These are phyloP conservation scores for Sebastes cheni DNA, from an alignment of 2,797 vertebrate species.

Conservation along the genomic window DNA sequence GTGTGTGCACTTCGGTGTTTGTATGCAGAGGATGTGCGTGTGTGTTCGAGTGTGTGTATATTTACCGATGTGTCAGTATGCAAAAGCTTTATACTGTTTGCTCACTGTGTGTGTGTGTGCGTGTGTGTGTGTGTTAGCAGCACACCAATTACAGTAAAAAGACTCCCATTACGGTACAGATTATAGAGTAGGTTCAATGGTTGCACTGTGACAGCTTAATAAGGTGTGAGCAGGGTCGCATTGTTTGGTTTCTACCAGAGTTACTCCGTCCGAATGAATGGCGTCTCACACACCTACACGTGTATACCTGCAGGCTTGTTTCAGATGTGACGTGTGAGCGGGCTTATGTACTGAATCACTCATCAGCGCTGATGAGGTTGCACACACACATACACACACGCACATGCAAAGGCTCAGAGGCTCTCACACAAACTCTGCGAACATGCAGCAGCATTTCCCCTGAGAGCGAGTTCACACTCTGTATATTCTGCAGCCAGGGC, in stretches of 20 bases:
- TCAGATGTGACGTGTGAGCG: constrained; percentile 64
- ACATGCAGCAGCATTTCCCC: constrained; percentile 31
- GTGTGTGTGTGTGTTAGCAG: constrained; percentile 6
- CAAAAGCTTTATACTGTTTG: constrained; percentile 25
- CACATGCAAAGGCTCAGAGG: constrained; percentile 5
- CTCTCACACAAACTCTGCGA: constrained; percentile 15
- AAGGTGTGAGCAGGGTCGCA: constrained; percentile 51
- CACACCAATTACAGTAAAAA: constrained; percentile 32
- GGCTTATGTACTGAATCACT: constrained; percentile 65
- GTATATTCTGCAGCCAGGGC: constrained; percentile 32
- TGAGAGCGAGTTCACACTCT: constrained; percentile 35
- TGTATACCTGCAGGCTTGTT: constrained; percentile 22
- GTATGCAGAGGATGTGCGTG: constrained; percentile 2
- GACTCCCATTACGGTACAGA: constrained; percentile 34
- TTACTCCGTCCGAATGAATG: constrained; percentile 36
- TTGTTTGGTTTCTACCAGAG: constrained; percentile 54
- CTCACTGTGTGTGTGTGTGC: constrained; percentile 1
- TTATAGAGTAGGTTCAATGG: constrained; percentile 41
- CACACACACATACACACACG: constrained; percentile 7
- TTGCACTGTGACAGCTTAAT: constrained; percentile 59
- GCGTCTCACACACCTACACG: constrained; percentile 24
- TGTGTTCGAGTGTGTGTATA: neutral
- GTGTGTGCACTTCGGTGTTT: neutral
- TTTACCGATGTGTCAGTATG: constrained; percentile 16
- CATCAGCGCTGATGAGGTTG: constrained; percentile 45